Evolutionary conservation across 2,113 vertebrate species (phyloP), one percentile per base, ranked within the genome.

Genomic region (Pachycephala philippinensis): DNA sequence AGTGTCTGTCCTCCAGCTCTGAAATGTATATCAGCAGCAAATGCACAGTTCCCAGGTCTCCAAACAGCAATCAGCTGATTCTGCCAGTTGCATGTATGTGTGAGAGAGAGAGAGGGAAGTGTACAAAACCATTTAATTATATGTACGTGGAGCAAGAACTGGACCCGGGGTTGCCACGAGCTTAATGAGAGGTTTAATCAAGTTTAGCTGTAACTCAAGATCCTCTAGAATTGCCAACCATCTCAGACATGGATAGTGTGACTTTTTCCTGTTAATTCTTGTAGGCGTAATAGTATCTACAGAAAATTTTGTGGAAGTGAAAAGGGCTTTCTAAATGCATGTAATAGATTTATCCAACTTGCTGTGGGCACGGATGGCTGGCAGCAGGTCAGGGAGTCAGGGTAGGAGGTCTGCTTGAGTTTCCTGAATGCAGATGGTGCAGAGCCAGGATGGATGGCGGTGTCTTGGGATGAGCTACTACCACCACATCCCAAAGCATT

Each of bases 361-460:
- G 78, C 65, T 0, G 0, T 76, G 78, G 83, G 66, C 75, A 15
- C 6, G 42, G 59, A 23, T 86, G 93, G 87, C 78, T 95, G 78
- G 93, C 84, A 91, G 81, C 91, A 91, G 87, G 94, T 85, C 74
- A 65, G 89, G 74, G 57, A 94, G 70, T 60, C 86, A 78, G 89
- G 83, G 44, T 61, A 22, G 81, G 68, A 84, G 86, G 30, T 92
- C 83, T 92, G 93, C 30, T 86, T 79, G 78, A 82, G 63, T 80
- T 91, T 85, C 85, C 59, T 47, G 35, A 72, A 76, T 93, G 79
- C 90, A 97, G 87, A 91, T 96, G 95, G 95, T 94, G 31, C 78
- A 61, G 63, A 94, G 90, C 75, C 81, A 92, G 74, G 70, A 95
- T 94, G 90, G 74, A 91, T 96, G 82, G 70, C 40, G 30, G 39